A percentile compares a stretch with the other conserved stretches of the same genome.
phyloP scores from a whole-genome alignment of 2,113 vertebrate species.

The Tautogolabrus adspersus region DNA sequence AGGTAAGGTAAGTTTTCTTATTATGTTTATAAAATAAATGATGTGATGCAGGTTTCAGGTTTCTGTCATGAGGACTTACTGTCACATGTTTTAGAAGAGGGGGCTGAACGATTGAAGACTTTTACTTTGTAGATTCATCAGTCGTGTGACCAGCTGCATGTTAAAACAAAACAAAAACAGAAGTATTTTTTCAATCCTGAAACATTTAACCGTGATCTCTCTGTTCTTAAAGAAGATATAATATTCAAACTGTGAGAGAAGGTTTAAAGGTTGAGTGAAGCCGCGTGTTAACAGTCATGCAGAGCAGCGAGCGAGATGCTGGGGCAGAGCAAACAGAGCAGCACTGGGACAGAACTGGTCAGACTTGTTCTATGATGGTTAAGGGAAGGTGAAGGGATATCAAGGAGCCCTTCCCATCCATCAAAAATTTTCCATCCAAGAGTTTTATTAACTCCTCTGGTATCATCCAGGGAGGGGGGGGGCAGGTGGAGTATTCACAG shows the following conservation, averaged over 20 bases:
- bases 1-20: too few relatives aligned
- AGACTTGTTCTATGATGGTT: constrained; percentile 56
- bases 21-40: too few relatives aligned
- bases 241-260: not conserved
- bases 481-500: accelerated
- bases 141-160: not conserved
- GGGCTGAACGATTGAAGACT: too few relatives aligned
- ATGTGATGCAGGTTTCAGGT: too few relatives aligned
- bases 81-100: too few relatives aligned
- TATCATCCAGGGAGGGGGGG: not conserved
- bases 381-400: constrained; percentile 2
- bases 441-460: not conserved
- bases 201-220: not conserved
- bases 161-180: not conserved
- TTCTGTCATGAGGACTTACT: too few relatives aligned
- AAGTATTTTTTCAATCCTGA: not conserved
- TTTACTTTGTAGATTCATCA: too few relatives aligned
- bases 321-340: constrained; percentile 68
- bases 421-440: constrained; percentile 28
- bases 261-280: not conserved
- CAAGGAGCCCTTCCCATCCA: not conserved
- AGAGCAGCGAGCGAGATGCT: constrained; percentile 18
- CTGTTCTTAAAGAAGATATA: not conserved
- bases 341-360: constrained; percentile 56
- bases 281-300: not conserved